Conservation (phyloP, 1,140 invertebrate species). For the Drosophila mayri region DNA sequence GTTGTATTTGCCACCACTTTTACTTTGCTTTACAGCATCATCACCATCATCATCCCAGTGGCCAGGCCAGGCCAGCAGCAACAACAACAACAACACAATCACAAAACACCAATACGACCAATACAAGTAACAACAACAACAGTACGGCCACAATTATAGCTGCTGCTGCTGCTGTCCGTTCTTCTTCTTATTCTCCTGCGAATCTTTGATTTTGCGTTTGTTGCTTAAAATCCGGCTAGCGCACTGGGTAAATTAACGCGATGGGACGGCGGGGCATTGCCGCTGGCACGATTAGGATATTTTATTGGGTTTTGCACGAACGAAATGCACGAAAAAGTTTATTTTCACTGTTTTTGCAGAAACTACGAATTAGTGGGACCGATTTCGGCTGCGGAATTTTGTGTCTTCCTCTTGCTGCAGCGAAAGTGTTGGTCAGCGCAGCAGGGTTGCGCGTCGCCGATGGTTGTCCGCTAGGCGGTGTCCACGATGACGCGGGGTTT, state of each 20-base stretch:
- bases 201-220: slow-evolving; percentile 40
- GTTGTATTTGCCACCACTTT: slow-evolving; percentile 42
- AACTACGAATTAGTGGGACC: slow-evolving; percentile 66
- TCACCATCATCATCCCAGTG: slow-evolving; percentile 32
- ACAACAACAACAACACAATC: slow-evolving; percentile 15
- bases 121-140: slow-evolving; percentile 26
- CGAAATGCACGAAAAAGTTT: slow-evolving; percentile 67
- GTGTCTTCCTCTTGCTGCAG: slow-evolving; percentile 8
- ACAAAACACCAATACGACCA: slow-evolving; percentile 29
- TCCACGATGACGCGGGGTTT: background rate
- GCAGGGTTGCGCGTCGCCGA: background rate
- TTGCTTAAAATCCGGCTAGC: slow-evolving; percentile 7
- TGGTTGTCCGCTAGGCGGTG: background rate
- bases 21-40: slow-evolving; percentile 32
- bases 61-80: slow-evolving; percentile 23
- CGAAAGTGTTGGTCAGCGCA: slow-evolving; percentile 2
- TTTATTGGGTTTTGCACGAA: slow-evolving; percentile 35
- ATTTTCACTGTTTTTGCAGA: slow-evolving; percentile 73
- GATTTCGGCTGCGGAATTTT: slow-evolving; percentile 14
- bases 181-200: slow-evolving; percentile 35
- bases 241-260: slow-evolving; percentile 1
- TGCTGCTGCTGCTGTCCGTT: slow-evolving; percentile 34
- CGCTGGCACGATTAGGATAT: slow-evolving; percentile 5
- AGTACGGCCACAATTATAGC: slow-evolving; percentile 39
- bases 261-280: background rate